Evolutionary conservation across 1,140 invertebrate species (phyloP).

Genomic region (Ceratina australensis): DNA sequence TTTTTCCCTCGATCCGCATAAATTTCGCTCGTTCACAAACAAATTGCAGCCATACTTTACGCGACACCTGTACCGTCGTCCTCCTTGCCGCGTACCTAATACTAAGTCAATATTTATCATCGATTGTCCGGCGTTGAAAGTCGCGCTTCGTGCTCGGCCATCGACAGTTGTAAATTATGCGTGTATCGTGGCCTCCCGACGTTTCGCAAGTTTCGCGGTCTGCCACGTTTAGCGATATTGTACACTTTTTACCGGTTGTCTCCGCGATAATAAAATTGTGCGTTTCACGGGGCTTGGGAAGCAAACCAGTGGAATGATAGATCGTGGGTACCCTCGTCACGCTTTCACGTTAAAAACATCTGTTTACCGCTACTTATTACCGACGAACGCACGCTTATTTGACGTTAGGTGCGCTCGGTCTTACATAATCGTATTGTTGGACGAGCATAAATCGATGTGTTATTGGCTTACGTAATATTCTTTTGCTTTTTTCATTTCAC

Average conservation of each 20-base stretch:
- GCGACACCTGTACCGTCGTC: not conserved
- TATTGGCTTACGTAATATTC: no score
- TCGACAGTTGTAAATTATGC: conserved; percentile 13
- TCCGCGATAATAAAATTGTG: conserved; percentile 51
- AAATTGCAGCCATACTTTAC: not conserved
- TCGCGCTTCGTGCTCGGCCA: not conserved
- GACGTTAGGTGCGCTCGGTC: not conserved
- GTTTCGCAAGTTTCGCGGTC: conserved; percentile 35
- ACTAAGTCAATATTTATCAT: conserved; percentile 7
- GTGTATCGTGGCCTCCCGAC: not conserved
- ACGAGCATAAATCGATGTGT: no score
- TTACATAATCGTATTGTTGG: conserved; percentile 20
- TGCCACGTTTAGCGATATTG: conserved; percentile 5
- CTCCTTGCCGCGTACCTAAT: not conserved
- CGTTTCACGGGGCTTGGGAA: conserved; percentile 43
- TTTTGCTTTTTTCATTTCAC: no score
- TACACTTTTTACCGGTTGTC: conserved; percentile 17
- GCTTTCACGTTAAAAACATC: conserved; percentile 17
- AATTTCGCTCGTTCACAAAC: not conserved
- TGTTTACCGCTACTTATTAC: conserved; percentile 42
- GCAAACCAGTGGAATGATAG: conserved; percentile 35
- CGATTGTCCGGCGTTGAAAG: conserved; percentile 3
- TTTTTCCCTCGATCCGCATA: not conserved
- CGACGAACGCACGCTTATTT: conserved; percentile 29
- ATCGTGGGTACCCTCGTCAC: conserved; percentile 29